Evolutionary conservation across 2,888 invertebrate genomes (phyloP).

Genomic region (Drosophila prostipennis): DNA sequence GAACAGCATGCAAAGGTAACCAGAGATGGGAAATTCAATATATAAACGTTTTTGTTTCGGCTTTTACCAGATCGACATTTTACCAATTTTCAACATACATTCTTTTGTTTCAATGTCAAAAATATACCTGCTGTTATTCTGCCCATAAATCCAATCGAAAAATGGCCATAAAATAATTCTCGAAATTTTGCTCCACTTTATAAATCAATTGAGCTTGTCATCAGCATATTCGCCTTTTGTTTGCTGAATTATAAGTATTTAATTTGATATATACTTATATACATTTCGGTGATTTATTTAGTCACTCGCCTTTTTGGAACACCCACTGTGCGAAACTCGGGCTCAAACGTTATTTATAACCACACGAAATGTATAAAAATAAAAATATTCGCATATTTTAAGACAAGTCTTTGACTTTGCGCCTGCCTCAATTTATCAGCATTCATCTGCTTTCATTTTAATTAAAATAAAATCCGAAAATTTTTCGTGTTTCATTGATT

Average conservation of each 20-base stretch:
- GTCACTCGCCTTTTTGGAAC: constrained; percentile 7
- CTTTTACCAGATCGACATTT: not conserved
- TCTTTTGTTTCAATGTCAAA: not conserved
- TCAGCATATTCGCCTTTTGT: constrained; percentile 42
- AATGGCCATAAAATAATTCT: constrained; percentile 54
- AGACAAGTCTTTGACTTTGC: constrained; percentile 2
- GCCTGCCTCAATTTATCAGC: constrained; percentile 16
- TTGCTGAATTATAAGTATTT: constrained; percentile 54
- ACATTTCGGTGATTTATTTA: constrained; percentile 47
- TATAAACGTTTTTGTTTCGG: not conserved
- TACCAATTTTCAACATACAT: not conserved
- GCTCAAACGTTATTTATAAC: constrained; percentile 33
- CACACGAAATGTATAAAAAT: not conserved
- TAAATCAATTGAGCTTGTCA: constrained; percentile 64
- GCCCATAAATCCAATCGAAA: constrained; percentile 1
- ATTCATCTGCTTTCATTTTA: constrained; percentile 17
- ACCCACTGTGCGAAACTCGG: constrained; percentile 13
- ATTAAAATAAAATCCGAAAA: constrained; percentile 9
- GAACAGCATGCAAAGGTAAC: not conserved
- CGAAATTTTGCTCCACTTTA: constrained; percentile 31
- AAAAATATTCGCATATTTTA: constrained; percentile 15
- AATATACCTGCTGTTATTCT: not conserved
- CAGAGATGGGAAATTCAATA: not conserved
- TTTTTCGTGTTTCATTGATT: constrained; percentile 14
- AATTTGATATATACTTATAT: constrained; percentile 42